Evolutionary conservation across 2,797 vertebrate genomes (phyloP).

Genomic region (Lophotriccus pileatus): DNA sequence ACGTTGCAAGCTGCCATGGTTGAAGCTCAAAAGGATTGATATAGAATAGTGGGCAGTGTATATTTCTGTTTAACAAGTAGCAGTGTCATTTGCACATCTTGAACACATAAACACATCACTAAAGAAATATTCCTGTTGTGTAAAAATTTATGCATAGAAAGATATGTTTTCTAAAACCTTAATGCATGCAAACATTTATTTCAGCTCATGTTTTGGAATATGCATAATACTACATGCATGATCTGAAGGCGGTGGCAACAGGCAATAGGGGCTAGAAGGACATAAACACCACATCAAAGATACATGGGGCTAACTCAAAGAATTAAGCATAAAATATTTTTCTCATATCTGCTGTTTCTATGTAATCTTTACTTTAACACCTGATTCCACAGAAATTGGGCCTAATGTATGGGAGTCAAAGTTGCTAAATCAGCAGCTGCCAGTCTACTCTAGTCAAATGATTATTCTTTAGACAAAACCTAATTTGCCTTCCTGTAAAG

Average conservation of each 20-base stretch:
- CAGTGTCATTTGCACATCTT: neutral
- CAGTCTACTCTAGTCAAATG: neutral
- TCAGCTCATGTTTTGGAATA: neutral
- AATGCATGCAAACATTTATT: neutral
- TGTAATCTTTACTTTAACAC: neutral
- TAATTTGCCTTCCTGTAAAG: neutral
- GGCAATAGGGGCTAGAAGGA: neutral
- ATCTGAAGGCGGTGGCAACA: neutral
- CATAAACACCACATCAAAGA: neutral
- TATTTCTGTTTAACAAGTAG: neutral
- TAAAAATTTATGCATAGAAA: neutral
- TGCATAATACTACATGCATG: accelerated
- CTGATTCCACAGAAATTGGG: neutral
- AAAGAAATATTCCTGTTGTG: neutral
- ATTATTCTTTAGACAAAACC: neutral
- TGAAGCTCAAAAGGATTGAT: neutral
- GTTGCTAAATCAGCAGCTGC: neutral
- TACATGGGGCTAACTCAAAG: neutral
- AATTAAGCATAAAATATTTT: neutral
- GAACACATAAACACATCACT: neutral
- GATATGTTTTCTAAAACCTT: neutral
- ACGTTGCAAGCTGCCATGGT: neutral
- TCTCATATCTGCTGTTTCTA: neutral
- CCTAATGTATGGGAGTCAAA: neutral
- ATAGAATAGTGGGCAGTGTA: neutral